These are phyloP conservation scores for Acrocera orbiculus DNA, from an alignment of 2,888 invertebrate genomes.

Conservation along the genomic window DNA sequence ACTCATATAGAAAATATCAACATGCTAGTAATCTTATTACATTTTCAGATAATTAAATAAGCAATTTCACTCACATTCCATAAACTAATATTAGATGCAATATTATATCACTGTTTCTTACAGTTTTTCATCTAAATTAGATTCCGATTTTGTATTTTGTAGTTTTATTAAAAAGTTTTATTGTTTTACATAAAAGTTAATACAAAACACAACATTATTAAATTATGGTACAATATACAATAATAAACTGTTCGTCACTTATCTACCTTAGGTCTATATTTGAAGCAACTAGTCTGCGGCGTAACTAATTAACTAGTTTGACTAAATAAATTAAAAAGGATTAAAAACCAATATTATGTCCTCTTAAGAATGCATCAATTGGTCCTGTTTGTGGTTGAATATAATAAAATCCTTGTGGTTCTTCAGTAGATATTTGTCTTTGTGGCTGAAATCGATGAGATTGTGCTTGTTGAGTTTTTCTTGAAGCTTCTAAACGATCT, in stretches of 20 bases:
- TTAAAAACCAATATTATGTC: conserved; percentile 47
- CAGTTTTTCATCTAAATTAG: no score
- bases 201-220: not conserved
- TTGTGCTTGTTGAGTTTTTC: conserved; percentile 28
- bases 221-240: not conserved
- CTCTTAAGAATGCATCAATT: conserved; percentile 64
- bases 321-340: no score
- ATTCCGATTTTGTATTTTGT: no score
- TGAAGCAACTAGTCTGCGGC: not conserved
- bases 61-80: no score
- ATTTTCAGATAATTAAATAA: no score
- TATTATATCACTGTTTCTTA: no score
- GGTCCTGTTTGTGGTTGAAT: conserved; percentile 45
- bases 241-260: not conserved
- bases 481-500: conserved; percentile 36
- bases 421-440: conserved; percentile 9
- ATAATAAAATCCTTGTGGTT: conserved; percentile 37
- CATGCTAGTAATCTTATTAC: no score
- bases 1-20: no score
- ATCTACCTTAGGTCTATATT: not conserved
- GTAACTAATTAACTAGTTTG: no score
- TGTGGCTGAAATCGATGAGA: conserved; percentile 3
- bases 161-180: no score
- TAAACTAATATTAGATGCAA: no score
- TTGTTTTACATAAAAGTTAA: not conserved